Conservation (phyloP, 2,888 invertebrate species). For the Beris chalybata region DNA sequence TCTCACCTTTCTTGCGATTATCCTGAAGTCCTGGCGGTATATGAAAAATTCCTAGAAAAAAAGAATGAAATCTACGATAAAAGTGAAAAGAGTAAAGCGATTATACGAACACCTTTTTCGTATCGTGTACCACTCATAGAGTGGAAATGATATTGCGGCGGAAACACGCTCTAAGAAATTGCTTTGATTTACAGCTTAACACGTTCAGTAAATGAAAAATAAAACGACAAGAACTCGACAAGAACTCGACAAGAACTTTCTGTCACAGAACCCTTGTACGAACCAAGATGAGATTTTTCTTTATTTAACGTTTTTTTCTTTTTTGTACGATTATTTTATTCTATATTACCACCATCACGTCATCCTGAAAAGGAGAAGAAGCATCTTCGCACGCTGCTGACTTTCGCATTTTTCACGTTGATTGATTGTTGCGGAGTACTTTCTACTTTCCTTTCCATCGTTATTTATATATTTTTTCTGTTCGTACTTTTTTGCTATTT, state of each 20-base stretch:
- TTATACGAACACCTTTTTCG: slow-evolving; percentile 4
- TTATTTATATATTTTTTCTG: no score
- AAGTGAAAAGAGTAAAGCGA: slow-evolving; percentile 7
- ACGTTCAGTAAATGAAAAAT: slow-evolving; percentile 29
- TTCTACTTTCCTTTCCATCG: no score
- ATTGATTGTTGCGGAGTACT: slow-evolving; percentile 27
- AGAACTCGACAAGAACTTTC: slow-evolving; percentile 16
- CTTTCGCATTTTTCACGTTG: slow-evolving; percentile 37
- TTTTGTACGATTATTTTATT: not conserved
- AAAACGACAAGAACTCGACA: slow-evolving; percentile 1
- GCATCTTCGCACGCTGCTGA: slow-evolving; percentile 29
- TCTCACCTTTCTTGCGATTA: no score
- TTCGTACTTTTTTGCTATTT: no score
- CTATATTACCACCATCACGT: not conserved
- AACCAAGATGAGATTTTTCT: slow-evolving; percentile 23
- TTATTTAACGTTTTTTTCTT: slow-evolving; percentile 30
- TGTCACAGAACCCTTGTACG: slow-evolving; percentile 15
- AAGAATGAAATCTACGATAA: no score
- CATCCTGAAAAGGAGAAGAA: slow-evolving; percentile 10
- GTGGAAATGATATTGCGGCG: slow-evolving; percentile 9
- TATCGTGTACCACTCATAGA: not conserved
- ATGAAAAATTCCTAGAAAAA: no score
- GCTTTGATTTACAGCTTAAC: slow-evolving; percentile 36
- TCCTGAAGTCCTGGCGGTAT: no score
- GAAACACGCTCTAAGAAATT: slow-evolving; percentile 27